Conservation (phyloP, 2,888 invertebrate species). For the Venusia cambrica region DNA sequence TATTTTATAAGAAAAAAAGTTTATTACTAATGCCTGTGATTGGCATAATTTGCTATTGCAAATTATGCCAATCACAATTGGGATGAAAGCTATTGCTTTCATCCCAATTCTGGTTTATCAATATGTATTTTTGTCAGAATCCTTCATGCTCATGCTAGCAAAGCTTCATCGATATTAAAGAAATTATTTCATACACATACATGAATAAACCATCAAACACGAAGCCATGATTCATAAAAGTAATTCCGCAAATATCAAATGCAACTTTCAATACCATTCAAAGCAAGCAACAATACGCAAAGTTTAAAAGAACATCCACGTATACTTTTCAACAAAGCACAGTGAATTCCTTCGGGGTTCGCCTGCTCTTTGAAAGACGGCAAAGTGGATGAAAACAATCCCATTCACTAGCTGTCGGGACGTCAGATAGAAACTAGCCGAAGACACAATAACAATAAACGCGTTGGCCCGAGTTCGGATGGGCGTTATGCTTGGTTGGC, state of each 20-base stretch:
- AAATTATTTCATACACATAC: no score
- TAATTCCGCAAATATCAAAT: constrained; percentile 1
- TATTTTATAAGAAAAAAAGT: no score
- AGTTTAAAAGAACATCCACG: constrained; percentile 16
- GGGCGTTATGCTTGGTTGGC: constrained; percentile 42
- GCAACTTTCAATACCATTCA: constrained; percentile 2
- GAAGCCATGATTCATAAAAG: neutral
- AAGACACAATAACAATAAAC: constrained; percentile 49
- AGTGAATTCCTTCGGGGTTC: constrained; percentile 37
- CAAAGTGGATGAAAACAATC: constrained; percentile 49
- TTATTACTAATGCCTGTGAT: no score
- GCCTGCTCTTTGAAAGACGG: constrained; percentile 41
- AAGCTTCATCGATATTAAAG: no score
- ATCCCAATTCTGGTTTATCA: no score
- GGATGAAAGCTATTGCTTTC: no score
- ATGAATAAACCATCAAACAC: no score
- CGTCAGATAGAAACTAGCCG: constrained; percentile 35
- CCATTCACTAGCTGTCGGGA: constrained; percentile 42
- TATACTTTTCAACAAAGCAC: constrained; percentile 25
- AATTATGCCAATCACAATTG: no score
- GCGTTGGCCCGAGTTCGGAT: constrained; percentile 40
- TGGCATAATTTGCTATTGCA: no score
- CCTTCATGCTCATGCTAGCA: no score
- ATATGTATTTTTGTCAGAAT: no score
- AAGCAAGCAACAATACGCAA: constrained; percentile 6